Conservation (phyloP, 1,140 invertebrate genomes). For the Gonioctena quinquepunctata region DNA sequence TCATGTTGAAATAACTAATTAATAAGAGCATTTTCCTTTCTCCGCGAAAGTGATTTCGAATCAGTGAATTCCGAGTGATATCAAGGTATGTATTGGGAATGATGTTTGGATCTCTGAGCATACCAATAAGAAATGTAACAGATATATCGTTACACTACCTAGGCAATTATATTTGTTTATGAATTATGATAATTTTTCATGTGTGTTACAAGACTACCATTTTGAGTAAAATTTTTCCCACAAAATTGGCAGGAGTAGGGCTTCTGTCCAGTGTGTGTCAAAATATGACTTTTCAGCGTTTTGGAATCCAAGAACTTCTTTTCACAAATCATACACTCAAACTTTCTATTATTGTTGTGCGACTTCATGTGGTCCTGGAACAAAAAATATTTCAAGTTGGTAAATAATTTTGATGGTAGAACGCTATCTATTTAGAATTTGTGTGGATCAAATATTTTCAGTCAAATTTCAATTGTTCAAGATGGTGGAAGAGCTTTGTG, state of each 20-base stretch:
- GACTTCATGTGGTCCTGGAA: constrained; percentile 65
- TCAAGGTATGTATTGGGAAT: too few relatives aligned
- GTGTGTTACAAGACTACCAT: constrained; percentile 18
- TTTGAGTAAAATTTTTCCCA: constrained; percentile 56
- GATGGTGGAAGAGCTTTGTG: too few relatives aligned
- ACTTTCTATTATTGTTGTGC: constrained; percentile 59
- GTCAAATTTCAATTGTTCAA: background rate
- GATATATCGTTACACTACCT: too few relatives aligned
- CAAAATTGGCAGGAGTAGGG: constrained; percentile 61
- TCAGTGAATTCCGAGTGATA: too few relatives aligned
- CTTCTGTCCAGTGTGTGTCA: constrained; percentile 61
- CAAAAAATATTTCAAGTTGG: background rate
- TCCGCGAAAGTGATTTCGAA: too few relatives aligned
- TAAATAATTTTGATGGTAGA: background rate
- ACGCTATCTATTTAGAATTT: background rate
- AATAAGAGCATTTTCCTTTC: too few relatives aligned
- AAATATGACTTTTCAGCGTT: constrained; percentile 61
- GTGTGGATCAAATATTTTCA: background rate
- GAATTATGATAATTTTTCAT: constrained; percentile 23
- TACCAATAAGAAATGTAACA: too few relatives aligned
- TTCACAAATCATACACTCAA: constrained; percentile 59
- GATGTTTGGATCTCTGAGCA: too few relatives aligned
- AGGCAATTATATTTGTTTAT: background rate
- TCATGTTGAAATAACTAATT: too few relatives aligned
- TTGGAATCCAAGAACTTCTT: constrained; percentile 60